Conservation (phyloP, 2,113 vertebrate genomes). For the Emberiza fucata region DNA sequence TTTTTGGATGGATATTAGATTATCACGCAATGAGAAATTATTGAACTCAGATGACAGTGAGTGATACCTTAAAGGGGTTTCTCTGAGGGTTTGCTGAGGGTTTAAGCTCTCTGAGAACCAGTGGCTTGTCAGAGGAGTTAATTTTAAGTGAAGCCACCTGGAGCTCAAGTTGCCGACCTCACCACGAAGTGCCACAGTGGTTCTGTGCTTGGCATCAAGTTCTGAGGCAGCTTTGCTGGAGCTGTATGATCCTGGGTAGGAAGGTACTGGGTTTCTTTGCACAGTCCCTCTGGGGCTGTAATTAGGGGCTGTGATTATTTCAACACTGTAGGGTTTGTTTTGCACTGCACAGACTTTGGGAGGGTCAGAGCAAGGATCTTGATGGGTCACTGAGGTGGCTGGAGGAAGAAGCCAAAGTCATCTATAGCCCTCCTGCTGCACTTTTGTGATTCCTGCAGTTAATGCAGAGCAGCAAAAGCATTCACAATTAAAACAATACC, state of each 20-base stretch:
- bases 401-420: not conserved
- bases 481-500: not conserved
- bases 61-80: not conserved
- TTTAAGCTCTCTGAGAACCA: not conserved
- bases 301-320: not conserved
- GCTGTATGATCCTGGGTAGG: fast-evolving
- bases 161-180: not conserved
- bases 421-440: not conserved
- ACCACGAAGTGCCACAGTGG: not conserved
- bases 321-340: not conserved
- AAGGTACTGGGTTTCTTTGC: not conserved
- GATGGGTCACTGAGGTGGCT: not conserved
- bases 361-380: not conserved
- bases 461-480: not conserved
- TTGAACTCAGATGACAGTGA: not conserved
- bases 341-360: not conserved
- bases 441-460: not conserved
- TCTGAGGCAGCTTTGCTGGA: not conserved
- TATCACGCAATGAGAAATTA: not conserved
- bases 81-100: not conserved
- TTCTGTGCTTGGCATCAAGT: not conserved
- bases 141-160: not conserved
- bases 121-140: not conserved
- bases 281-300: not conserved
- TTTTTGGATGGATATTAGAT: not conserved